A percentile compares a stretch with the other conserved stretches of the same genome.
These are phyloP conservation scores for Coptodon rendalli DNA, from an alignment of 2,113 vertebrate species.

Conservation along the genomic window DNA sequence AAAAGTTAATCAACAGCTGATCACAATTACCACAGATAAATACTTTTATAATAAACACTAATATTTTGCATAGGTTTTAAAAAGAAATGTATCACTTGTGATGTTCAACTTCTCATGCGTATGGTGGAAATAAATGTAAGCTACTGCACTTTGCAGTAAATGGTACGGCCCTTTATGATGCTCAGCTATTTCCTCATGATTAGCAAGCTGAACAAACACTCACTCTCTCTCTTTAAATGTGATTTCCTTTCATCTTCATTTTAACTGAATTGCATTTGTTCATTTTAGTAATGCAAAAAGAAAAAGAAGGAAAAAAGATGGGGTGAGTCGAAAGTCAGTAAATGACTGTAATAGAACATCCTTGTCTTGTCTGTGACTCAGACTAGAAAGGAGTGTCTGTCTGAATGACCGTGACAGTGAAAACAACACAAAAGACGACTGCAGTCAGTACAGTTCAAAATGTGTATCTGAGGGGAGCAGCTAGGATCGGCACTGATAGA, in stretches of 20 bases:
- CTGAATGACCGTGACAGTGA: not conserved
- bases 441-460: not conserved
- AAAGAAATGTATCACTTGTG: not conserved
- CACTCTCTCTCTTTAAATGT: not conserved
- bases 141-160: not conserved
- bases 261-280: not conserved
- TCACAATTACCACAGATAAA: not conserved
- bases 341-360: not conserved
- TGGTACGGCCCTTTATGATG: not conserved
- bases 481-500: not conserved
- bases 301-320: not conserved
- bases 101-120: not conserved
- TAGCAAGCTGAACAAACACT: slow-evolving; percentile 5
- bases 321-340: not conserved
- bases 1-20: not conserved
- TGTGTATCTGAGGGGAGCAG: not conserved
- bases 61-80: not conserved
- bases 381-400: not conserved
- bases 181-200: slow-evolving; percentile 8
- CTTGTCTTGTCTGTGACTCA: not conserved
- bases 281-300: slow-evolving; percentile 3
- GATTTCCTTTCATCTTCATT: not conserved
- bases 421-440: not conserved
- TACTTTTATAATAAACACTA: not conserved
- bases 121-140: not conserved